Percentiles rank a stretch among this genome's conserved stretches.
Conservation (phyloP, 2,888 invertebrate species). For the Sipunculus nudus region DNA sequence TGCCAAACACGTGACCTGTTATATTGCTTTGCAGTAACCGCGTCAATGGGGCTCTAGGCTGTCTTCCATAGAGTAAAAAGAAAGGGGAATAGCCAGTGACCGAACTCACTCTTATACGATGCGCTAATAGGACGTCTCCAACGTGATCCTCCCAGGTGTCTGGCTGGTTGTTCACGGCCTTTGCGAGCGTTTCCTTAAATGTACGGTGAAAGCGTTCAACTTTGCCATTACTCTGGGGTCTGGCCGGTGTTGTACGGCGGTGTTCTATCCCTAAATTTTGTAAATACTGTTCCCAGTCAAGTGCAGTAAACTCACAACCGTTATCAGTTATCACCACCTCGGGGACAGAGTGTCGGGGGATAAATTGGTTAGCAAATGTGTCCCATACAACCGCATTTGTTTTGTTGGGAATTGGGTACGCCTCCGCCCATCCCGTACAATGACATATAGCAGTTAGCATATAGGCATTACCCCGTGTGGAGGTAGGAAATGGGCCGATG, state of each 20-base stretch:
- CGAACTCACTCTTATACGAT: slow-evolving; percentile 3
- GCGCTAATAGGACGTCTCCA: neutral
- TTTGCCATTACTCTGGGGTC: slow-evolving; percentile 11
- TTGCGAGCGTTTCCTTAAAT: neutral
- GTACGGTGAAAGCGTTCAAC: neutral
- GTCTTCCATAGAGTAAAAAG: slow-evolving; percentile 13
- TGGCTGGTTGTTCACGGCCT: neutral
- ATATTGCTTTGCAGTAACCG: neutral
- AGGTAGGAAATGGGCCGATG: slow-evolving; percentile 3
- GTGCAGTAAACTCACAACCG: slow-evolving; percentile 2
- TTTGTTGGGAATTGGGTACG: slow-evolving; percentile 7
- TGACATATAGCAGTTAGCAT: slow-evolving; percentile 4
- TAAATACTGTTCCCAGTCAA: neutral
- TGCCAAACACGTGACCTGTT: neutral
- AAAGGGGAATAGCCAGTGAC: slow-evolving; percentile 8
- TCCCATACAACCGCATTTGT: neutral
- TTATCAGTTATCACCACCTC: slow-evolving; percentile 8
- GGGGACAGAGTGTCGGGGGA: slow-evolving; percentile 8
- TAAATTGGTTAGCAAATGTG: slow-evolving; percentile 5
- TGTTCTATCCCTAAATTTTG: neutral
- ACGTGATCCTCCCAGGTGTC: slow-evolving; percentile 9
- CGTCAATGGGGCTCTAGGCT: slow-evolving; percentile 3
- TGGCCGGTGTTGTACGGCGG: slow-evolving; percentile 5
- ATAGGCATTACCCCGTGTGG: slow-evolving; percentile 7
- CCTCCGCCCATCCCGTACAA: slow-evolving; percentile 12